Conservation (phyloP, 2,888 invertebrate species). For the Leucophenga maculata region DNA sequence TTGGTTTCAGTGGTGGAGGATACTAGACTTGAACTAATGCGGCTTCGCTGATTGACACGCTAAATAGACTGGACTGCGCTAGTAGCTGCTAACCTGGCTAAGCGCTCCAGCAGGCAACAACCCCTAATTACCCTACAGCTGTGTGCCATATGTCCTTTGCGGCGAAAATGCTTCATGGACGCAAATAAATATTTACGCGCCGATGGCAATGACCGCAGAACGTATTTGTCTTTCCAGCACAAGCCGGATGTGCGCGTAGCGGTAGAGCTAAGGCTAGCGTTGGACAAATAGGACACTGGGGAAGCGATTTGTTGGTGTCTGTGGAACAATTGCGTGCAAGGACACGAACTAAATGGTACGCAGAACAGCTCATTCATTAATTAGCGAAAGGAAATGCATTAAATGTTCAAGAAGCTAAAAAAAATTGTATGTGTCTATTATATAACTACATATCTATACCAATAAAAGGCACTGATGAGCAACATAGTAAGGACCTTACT, state of each 20-base stretch:
- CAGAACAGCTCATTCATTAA: too few relatives aligned
- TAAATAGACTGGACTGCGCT: background rate
- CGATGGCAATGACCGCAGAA: constrained; percentile 50
- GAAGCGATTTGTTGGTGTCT: constrained; percentile 31
- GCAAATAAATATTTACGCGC: background rate
- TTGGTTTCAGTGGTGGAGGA: background rate
- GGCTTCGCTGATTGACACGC: too few relatives aligned
- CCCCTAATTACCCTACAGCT: constrained; percentile 45
- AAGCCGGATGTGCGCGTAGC: background rate
- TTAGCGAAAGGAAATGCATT: too few relatives aligned
- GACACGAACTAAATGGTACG: background rate
- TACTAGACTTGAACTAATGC: background rate
- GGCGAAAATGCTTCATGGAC: constrained; percentile 5
- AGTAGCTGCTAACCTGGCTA: constrained; percentile 17
- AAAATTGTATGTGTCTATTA: too few relatives aligned
- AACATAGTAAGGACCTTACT: background rate
- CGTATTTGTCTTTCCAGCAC: constrained; percentile 7
- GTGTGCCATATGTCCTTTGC: background rate
- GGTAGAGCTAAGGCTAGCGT: constrained; percentile 1
- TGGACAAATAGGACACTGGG: constrained; percentile 42
- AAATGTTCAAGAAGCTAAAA: too few relatives aligned
- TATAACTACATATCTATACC: too few relatives aligned
- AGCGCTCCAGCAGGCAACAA: constrained; percentile 34
- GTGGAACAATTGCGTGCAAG: constrained; percentile 49
- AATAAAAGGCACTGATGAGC: too few relatives aligned